Percentiles rank a stretch among this genome's conserved stretches.
Evolutionary conservation across 1,140 invertebrate species (phyloP).

Genomic region (Drosophila takahashii): DNA sequence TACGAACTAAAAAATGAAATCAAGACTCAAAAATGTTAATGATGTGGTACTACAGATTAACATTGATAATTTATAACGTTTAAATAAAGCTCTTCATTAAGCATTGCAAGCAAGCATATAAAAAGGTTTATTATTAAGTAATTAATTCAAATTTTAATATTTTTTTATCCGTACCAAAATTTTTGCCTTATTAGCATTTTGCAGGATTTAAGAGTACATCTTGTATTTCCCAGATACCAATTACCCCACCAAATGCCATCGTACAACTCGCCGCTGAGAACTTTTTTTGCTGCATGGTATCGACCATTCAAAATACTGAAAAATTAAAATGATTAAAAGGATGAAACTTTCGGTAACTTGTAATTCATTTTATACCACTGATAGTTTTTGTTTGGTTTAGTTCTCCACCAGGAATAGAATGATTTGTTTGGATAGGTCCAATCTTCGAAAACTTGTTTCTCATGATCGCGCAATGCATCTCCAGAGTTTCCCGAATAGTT

Average conservation of each 20-base stretch:
- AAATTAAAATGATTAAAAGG: background rate
- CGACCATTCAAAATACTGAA: background rate
- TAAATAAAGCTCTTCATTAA: too few species aligned
- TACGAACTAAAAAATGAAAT: too few species aligned
- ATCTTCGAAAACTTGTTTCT: background rate
- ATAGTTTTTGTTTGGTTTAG: rapidly evolving
- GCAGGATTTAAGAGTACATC: background rate
- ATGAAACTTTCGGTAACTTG: too few species aligned
- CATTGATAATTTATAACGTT: too few species aligned
- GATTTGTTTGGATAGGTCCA: too few species aligned
- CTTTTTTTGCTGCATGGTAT: rapidly evolving
- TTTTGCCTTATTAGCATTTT: constrained; percentile 1
- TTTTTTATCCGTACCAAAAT: background rate
- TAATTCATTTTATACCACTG: too few species aligned
- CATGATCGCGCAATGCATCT: background rate
- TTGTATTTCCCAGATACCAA: background rate
- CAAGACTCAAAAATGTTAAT: too few species aligned
- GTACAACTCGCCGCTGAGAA: too few species aligned
- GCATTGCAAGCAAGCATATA: too few species aligned
- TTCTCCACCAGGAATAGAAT: background rate
- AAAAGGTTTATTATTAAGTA: too few species aligned
- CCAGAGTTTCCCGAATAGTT: constrained; percentile 7
- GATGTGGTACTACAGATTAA: too few species aligned
- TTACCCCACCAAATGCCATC: background rate
- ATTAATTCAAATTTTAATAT: too few species aligned